Percentiles rank a stretch among this genome's conserved stretches.
Evolutionary conservation across 1,140 invertebrate genomes (phyloP).

Genomic region (Trachymyrmex septentrionalis): DNA sequence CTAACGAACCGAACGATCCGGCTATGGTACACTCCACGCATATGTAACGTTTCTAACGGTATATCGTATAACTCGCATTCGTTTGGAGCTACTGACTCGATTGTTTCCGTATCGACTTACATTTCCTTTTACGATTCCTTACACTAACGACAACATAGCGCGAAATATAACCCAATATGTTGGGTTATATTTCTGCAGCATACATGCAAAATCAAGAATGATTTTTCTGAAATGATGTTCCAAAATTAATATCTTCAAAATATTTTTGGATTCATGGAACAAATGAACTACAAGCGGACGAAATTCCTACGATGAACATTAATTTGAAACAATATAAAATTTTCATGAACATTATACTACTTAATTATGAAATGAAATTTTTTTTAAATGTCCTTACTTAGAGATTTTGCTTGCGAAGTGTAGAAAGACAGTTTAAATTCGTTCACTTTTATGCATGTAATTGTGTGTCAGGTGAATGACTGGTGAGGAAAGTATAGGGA

Average conservation of each 20-base stretch:
- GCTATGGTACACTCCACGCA: slow-evolving; percentile 56
- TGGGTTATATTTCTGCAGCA: background rate
- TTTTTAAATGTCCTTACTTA: background rate
- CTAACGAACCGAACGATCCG: slow-evolving; percentile 71
- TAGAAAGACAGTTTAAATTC: slow-evolving; percentile 4
- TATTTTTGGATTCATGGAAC: background rate
- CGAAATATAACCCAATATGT: slow-evolving; percentile 9
- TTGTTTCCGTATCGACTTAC: slow-evolving; percentile 72
- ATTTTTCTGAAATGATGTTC: too few relatives aligned
- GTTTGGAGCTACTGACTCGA: slow-evolving; percentile 54
- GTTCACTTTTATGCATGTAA: slow-evolving; percentile 27
- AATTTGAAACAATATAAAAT: background rate
- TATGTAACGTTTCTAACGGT: slow-evolving; percentile 73
- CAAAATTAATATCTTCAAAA: slow-evolving; percentile 4
- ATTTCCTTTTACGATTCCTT: slow-evolving; percentile 65
- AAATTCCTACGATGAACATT: background rate
- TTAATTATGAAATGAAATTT: background rate
- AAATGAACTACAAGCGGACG: background rate
- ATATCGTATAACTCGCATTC: slow-evolving; percentile 27
- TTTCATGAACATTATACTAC: background rate
- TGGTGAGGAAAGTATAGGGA: slow-evolving; percentile 22
- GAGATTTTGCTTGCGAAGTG: background rate
- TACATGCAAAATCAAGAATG: background rate
- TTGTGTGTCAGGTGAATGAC: slow-evolving; percentile 7
- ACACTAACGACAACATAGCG: slow-evolving; percentile 65